Conservation (phyloP, 1,140 invertebrate species). For the Eufriesea mexicana region DNA sequence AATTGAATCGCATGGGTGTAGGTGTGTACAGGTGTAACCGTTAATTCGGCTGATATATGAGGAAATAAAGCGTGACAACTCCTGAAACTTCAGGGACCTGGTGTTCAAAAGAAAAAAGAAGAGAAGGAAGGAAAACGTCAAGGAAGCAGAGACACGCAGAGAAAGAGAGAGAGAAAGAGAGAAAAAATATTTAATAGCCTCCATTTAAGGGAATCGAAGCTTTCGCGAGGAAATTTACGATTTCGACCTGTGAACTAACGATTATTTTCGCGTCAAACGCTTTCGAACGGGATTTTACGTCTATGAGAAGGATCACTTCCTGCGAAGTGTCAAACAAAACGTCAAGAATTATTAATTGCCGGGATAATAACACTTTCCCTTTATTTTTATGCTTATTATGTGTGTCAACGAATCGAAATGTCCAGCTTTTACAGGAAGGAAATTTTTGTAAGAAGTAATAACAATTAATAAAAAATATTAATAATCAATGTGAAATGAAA, state of each 20-base stretch:
- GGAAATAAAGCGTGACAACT: slow-evolving; percentile 9
- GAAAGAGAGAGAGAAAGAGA: background rate
- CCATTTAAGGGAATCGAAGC: background rate
- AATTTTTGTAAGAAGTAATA: too few species aligned
- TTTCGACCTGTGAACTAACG: background rate
- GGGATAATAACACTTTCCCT: background rate
- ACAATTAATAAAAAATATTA: too few species aligned
- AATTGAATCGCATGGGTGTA: slow-evolving; percentile 7
- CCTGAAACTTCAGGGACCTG: background rate
- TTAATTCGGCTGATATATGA: slow-evolving; percentile 2
- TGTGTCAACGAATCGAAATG: background rate
- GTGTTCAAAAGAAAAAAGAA: too few species aligned
- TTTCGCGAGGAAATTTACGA: background rate
- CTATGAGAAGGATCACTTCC: background rate
- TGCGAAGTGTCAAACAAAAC: background rate
- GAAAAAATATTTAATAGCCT: background rate
- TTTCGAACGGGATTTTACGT: background rate
- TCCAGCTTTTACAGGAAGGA: too few species aligned
- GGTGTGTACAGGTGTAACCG: slow-evolving; percentile 28
- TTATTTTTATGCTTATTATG: background rate
- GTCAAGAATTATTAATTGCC: background rate
- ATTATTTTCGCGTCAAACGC: background rate
- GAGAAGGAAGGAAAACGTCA: background rate
- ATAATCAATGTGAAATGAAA: too few species aligned
- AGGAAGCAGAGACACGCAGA: background rate